Percentiles rank a stretch among this genome's conserved stretches.
Conservation (phyloP, 92 coral and sea anemone species). For the Actinostola sp. region DNA sequence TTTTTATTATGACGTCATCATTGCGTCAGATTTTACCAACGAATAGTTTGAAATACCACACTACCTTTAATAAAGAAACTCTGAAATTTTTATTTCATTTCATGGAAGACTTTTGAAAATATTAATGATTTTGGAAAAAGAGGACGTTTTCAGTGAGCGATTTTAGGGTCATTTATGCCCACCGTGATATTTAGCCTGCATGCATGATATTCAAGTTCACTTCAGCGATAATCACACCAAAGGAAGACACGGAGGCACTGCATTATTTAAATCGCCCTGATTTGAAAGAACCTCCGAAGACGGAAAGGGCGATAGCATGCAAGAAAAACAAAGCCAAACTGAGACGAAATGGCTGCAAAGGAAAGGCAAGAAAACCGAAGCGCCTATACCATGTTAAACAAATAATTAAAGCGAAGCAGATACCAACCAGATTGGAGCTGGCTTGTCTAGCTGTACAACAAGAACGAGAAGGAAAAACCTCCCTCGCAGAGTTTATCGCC, state of each 20-base stretch:
- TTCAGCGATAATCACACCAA: constrained; percentile 1
- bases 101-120: too few relatives aligned
- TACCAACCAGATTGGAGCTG: not conserved
- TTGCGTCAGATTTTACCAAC: too few relatives aligned
- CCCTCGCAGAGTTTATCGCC: not conserved
- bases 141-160: too few relatives aligned
- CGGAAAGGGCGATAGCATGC: not conserved
- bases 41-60: too few relatives aligned
- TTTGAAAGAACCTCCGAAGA: not conserved
- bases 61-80: too few relatives aligned
- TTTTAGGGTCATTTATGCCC: too few relatives aligned
- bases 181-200: too few relatives aligned
- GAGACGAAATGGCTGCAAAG: not conserved
- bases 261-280: not conserved
- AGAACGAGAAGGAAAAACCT: not conserved
- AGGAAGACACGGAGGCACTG: not conserved
- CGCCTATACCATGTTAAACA: not conserved
- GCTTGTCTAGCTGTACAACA: not conserved
- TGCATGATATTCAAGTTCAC: not conserved
- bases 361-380: not conserved
- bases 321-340: not conserved
- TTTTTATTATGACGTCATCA: too few relatives aligned
- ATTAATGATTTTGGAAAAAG: too few relatives aligned
- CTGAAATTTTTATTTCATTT: too few relatives aligned
- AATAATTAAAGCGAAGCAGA: not conserved